A percentile compares a stretch with the other conserved stretches of the same genome.
Evolutionary conservation across 2,113 vertebrate species (phyloP).

Genomic region (Ramphastos sulfuratus): DNA sequence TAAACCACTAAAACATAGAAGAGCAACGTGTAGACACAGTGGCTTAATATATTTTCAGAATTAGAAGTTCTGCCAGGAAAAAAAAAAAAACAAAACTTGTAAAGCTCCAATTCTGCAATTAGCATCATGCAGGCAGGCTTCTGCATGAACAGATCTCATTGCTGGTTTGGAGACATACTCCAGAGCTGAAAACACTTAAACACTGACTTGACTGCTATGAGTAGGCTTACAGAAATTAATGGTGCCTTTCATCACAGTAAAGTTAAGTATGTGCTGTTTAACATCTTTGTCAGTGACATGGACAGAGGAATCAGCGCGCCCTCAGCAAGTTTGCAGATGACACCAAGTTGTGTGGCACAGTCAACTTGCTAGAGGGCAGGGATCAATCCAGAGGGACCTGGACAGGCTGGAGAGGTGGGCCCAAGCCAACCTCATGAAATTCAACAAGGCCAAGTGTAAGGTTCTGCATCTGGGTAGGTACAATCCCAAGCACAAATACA

Average conservation of each 20-base stretch:
- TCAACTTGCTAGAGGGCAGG: no score
- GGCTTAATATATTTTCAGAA: conserved; percentile 39
- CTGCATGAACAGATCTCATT: conserved; percentile 8
- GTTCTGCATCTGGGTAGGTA: no score
- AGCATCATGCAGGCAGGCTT: neutral
- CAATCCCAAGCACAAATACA: no score
- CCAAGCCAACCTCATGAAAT: no score
- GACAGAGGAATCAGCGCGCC: no score
- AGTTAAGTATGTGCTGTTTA: neutral
- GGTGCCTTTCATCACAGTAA: neutral
- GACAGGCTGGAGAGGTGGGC: no score
- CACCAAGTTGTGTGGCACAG: no score
- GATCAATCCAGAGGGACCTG: no score
- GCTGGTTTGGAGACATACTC: neutral
- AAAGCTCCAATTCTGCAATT: neutral
- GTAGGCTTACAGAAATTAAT: neutral
- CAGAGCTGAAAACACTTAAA: neutral
- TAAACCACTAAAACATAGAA: conserved; percentile 27
- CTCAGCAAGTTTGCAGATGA: no score
- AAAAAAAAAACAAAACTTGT: neutral
- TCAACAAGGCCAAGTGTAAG: no score
- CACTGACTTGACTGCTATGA: neutral
- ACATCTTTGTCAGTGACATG: no score
- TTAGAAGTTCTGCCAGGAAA: neutral
- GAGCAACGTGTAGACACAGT: neutral